A percentile compares a stretch with the other conserved stretches of the same genome.
Evolutionary conservation across 2,113 vertebrate genomes (phyloP).

Genomic region (Petroica traversi): DNA sequence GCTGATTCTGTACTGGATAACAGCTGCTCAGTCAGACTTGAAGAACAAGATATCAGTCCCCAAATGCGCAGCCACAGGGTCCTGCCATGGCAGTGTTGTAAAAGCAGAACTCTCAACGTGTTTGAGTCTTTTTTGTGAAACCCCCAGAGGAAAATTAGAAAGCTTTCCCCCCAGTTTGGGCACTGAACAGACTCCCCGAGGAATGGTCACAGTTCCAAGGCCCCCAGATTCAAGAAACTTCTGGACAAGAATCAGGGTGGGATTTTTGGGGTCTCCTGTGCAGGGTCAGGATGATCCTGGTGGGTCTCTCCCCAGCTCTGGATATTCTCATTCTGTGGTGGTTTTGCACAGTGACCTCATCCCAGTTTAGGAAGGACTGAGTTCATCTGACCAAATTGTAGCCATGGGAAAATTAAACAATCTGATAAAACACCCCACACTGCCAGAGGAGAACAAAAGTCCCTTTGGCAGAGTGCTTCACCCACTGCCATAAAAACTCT

Average conservation of each 20-base stretch:
- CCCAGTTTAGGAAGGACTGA: background rate
- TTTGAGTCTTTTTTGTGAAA: background rate
- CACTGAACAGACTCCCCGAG: background rate
- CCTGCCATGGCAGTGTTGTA: rapidly evolving
- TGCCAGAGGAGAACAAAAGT: background rate
- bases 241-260: background rate
- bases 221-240: background rate
- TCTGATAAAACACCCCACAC: background rate
- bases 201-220: background rate
- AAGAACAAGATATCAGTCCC: background rate
- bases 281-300: background rate
- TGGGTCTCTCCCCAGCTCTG: too few species aligned
- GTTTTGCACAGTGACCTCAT: background rate
- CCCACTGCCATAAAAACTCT: background rate
- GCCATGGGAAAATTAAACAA: background rate
- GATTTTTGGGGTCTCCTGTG: background rate
- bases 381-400: background rate
- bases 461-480: background rate
- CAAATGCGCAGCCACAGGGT: background rate
- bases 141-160: too few species aligned
- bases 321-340: background rate
- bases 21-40: background rate
- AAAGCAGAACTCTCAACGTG: background rate
- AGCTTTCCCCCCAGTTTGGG: background rate
- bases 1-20: background rate